phyloP scores from a whole-genome alignment of 2,113 vertebrate genomes.

The Diglossa brunneiventris region DNA sequence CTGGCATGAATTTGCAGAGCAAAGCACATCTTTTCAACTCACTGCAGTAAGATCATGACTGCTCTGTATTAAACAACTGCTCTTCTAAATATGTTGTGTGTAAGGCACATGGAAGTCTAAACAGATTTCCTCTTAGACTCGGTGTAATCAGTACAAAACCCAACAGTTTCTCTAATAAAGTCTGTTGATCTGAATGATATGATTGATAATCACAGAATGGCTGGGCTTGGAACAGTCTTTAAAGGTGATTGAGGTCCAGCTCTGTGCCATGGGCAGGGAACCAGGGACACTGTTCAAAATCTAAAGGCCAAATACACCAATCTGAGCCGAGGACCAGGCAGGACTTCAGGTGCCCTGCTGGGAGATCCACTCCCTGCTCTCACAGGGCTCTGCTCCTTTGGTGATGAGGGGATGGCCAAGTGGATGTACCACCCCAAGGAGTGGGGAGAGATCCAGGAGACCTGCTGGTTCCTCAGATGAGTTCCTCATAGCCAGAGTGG shows the following conservation, averaged over 20 bases:
- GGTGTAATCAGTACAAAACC: not conserved
- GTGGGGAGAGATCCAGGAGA: not conserved
- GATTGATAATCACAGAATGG: not conserved
- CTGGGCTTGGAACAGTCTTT: not conserved
- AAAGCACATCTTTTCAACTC: slow-evolving; percentile 29
- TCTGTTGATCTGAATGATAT: not conserved
- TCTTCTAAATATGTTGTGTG: not conserved
- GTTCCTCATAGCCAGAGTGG: not conserved
- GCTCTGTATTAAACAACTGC: not conserved
- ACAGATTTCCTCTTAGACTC: not conserved
- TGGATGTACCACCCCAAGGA: not conserved
- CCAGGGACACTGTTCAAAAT: not conserved
- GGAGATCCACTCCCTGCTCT: not conserved
- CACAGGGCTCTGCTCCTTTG: not conserved
- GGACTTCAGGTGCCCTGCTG: not conserved
- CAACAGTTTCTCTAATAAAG: not conserved
- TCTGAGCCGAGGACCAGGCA: not conserved
- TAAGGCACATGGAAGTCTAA: not conserved
- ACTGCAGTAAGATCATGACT: not conserved
- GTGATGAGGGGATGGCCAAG: fast-evolving
- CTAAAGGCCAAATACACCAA: fast-evolving
- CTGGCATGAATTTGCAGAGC: slow-evolving; percentile 13
- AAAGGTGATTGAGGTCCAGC: not conserved
- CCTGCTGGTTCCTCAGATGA: not conserved
- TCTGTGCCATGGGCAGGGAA: not conserved